A percentile compares a stretch with the other conserved stretches of the same genome.
These are phyloP conservation scores for Setipinna tenuifilis DNA, from an alignment of 2,797 vertebrate genomes.

Conservation along the genomic window DNA sequence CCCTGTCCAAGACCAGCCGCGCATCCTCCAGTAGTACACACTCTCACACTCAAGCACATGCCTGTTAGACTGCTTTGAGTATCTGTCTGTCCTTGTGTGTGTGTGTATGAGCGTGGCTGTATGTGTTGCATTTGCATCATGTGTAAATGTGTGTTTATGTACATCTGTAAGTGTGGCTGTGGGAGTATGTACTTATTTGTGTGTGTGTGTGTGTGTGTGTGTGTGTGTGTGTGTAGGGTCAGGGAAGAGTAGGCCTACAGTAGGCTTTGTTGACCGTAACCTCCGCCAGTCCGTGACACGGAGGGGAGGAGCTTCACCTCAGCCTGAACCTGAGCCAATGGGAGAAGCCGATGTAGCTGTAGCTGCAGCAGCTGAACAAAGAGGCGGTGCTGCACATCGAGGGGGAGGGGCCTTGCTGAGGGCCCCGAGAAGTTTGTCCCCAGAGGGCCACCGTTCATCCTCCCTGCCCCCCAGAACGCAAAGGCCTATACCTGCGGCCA, in stretches of 20 bases:
- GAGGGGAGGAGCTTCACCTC: conserved; percentile 39
- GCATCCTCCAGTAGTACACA: conserved; percentile 52
- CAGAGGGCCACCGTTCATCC: conserved; percentile 86
- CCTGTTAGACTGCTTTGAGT: background rate
- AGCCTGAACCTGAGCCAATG: conserved; percentile 15
- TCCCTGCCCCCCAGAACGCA: conserved; percentile 88
- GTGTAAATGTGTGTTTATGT: background rate
- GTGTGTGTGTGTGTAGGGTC: conserved; percentile 67
- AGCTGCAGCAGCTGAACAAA: background rate
- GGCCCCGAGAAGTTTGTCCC: conserved; percentile 82
- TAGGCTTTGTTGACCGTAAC: conserved; percentile 77
- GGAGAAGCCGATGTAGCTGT: background rate
- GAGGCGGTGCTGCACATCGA: background rate
- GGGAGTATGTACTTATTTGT: background rate
- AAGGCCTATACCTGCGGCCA: conserved; percentile 63
- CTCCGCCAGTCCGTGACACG: conserved; percentile 61
- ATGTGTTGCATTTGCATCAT: background rate
- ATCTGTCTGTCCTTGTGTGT: background rate
- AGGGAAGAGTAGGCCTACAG: conserved; percentile 70
- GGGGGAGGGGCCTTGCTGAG: conserved; percentile 55
- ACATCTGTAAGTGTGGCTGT: background rate
- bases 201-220: conserved; percentile 17
- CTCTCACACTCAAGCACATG: background rate
- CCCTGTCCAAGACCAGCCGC: conserved; percentile 75
- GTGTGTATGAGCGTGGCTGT: background rate